Percentiles rank a stretch among this genome's conserved stretches.
Evolutionary conservation across 2,113 vertebrate genomes (phyloP).

Genomic region (Pycnonotus jocosus): DNA sequence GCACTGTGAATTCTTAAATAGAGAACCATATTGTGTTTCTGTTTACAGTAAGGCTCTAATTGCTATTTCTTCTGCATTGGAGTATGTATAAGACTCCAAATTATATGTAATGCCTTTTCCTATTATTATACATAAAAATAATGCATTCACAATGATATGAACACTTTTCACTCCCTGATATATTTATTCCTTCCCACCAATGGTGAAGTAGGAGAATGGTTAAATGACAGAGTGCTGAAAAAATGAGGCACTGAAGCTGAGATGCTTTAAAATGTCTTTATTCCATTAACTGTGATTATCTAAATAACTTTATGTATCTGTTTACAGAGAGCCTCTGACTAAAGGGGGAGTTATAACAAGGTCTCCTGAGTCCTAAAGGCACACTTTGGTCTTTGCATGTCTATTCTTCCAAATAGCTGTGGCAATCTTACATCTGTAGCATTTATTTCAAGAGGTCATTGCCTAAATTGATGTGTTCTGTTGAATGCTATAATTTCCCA

Average conservation of each 20-base stretch:
- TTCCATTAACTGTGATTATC: background rate
- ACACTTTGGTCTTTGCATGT: background rate
- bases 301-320: background rate
- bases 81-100: background rate
- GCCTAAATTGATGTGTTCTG: background rate
- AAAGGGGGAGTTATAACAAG: background rate
- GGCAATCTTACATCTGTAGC: background rate
- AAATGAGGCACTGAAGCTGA: background rate
- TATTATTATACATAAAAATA: background rate
- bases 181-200: background rate
- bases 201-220: background rate
- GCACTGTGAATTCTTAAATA: background rate
- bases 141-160: background rate
- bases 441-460: background rate
- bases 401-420: background rate
- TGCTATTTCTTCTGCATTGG: background rate
- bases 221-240: background rate
- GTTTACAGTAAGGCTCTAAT: background rate
- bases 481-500: background rate
- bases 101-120: background rate
- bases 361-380: background rate
- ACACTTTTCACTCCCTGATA: background rate
- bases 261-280: background rate
- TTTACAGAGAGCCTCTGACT: background rate
- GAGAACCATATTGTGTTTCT: background rate